phyloP scores from a whole-genome alignment of 2,888 invertebrate species.

The Epiblema foenella region DNA sequence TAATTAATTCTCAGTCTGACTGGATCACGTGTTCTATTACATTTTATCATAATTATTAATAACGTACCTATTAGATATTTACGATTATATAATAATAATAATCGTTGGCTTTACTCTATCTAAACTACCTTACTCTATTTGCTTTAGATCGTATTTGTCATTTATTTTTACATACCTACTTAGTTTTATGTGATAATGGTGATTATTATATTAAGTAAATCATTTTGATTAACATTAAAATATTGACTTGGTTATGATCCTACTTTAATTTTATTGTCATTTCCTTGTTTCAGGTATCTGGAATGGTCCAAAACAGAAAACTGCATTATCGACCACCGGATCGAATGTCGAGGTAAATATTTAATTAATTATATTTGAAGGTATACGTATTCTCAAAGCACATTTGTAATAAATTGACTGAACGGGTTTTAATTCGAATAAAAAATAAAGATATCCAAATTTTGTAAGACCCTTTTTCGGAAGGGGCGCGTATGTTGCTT shows the following conservation, averaged over 20 bases:
- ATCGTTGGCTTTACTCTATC: background rate
- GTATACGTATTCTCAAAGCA: background rate
- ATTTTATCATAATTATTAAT: conserved; percentile 20
- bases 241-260: background rate
- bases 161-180: background rate
- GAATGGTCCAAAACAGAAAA: conserved; percentile 73
- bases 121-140: background rate
- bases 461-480: conserved; percentile 11
- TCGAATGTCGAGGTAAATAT: conserved; percentile 73
- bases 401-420: background rate
- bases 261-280: background rate
- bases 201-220: too few relatives aligned
- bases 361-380: background rate
- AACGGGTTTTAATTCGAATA: conserved; percentile 25
- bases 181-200: too few relatives aligned
- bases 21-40: conserved; percentile 24
- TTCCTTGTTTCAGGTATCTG: conserved; percentile 73
- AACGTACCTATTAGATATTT: background rate
- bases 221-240: too few relatives aligned
- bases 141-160: background rate
- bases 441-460: conserved; percentile 8
- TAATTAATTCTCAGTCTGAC: conserved; percentile 27
- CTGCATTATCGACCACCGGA: conserved; percentile 72
- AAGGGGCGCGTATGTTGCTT: conserved; percentile 29
- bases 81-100: too few relatives aligned